Conservation (phyloP, 2,113 vertebrate species). For the Ciconia boyciana region DNA sequence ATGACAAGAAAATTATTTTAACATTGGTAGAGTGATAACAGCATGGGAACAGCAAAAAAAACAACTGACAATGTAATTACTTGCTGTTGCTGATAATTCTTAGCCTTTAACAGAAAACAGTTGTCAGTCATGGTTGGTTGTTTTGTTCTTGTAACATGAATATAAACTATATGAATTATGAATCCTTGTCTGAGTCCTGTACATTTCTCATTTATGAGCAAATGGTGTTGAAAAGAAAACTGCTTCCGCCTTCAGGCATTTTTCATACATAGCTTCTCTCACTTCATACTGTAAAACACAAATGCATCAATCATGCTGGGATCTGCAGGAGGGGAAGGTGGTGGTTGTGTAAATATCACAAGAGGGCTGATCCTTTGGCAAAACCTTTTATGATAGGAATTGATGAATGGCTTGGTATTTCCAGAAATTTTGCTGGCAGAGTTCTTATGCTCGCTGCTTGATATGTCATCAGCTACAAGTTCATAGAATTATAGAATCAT, state of each 20-base stretch:
- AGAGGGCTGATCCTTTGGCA: not conserved
- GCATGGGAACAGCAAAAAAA: not conserved
- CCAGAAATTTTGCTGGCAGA: not conserved
- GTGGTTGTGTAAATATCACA: not conserved
- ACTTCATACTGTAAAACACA: not conserved
- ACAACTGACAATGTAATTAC: not conserved
- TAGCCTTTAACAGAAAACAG: not conserved
- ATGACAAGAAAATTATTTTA: not conserved
- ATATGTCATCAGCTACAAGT: not conserved
- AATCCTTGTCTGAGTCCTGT: not conserved
- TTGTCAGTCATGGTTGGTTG: not conserved
- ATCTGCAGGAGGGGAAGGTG: not conserved
- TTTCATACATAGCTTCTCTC: not conserved
- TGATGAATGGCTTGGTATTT: not conserved
- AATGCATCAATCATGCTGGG: not conserved
- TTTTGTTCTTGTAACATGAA: not conserved
- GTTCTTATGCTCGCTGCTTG: accelerated
- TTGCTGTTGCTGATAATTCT: not conserved
- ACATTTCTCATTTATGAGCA: not conserved
- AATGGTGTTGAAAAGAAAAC: slow-evolving; percentile 21
- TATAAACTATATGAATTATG: not conserved
- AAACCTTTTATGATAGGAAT: not conserved
- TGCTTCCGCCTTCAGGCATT: not conserved
- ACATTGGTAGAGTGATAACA: not conserved
- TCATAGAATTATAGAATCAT: not conserved